Base-by-base conservation (phyloP, 2,888 invertebrate species). In the Galerucella nymphaeae region DNA sequence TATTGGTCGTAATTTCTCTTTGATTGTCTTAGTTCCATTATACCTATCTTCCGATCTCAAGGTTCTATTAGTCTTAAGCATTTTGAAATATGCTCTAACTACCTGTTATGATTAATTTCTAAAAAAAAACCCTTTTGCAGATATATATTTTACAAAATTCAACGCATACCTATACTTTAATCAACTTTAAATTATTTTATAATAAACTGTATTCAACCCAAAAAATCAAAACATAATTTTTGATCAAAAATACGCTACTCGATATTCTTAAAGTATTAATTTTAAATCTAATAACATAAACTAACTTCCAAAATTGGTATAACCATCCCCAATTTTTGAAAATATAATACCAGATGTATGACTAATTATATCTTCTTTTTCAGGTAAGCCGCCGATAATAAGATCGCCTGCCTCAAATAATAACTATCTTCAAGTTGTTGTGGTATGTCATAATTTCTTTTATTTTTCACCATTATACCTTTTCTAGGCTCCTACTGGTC, bases 361-460 rank as follows among this genome's bases (percentile, higher is more conserved):
- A 72, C 67, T 76, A 76, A 76, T 75, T 73, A 67, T 66, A 55
- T 62, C 59, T 75, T 70, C 66, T 66, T 74, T 77, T 75, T 64
- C 74, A 77, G 77, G 77, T 77, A 75, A 77, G 75, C 75, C 74
- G 66, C 55, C 65, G 64, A 50, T 55, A 69, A 71, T 73, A 70
- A 70, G 69, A 69, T 48, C 42, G 55, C 23, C 69, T 66, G 73
- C 64, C 67, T 70, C 53, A 62, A 69, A 66, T 74, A 71, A 74
- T 73, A 45, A 14, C 68, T 50, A 68, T 67, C 71, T 65, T 42
- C 63, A 62, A 73, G 63, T 63, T 66, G 66, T 65, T 66, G 50
- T 57, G 76, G 76, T 76, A 75, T 55, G 76, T 76, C 62, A 76
- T 75, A 73, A 76, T 75, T 75, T 71, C 73, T 67, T 71, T 72